Percentiles rank a stretch among this genome's conserved stretches.
Conservation (phyloP, 2,797 vertebrate species). For the Peromyscus nudipes region DNA sequence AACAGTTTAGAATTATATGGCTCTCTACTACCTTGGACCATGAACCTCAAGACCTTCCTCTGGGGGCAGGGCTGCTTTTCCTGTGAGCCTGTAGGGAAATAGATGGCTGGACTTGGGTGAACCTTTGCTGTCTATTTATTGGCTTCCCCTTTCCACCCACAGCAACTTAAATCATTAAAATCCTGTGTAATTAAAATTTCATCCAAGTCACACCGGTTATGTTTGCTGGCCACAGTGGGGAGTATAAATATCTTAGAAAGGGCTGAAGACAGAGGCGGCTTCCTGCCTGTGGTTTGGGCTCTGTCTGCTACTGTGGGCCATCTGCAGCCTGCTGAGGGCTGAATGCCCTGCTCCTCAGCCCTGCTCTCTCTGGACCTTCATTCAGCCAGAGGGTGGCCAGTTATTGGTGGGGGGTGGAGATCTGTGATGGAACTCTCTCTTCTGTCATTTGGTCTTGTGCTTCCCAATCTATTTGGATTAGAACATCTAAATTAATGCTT, state of each 20-base stretch:
- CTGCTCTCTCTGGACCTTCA: slow-evolving; percentile 64
- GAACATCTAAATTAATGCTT: slow-evolving; percentile 26
- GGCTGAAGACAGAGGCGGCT: slow-evolving; percentile 86
- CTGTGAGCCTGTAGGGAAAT: slow-evolving; percentile 71
- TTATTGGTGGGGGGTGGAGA: background rate
- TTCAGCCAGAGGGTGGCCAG: background rate
- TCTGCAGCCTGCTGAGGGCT: slow-evolving; percentile 47
- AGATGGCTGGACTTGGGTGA: slow-evolving; percentile 81
- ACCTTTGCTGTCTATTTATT: slow-evolving; percentile 82
- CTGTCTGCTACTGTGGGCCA: slow-evolving; percentile 54
- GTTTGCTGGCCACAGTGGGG: slow-evolving; percentile 87
- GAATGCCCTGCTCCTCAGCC: background rate
- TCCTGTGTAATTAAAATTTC: slow-evolving; percentile 89
- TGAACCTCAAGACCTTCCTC: slow-evolving; percentile 50
- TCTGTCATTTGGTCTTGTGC: background rate
- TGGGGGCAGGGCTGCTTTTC: slow-evolving; percentile 48
- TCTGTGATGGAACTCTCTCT: background rate
- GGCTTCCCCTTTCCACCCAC: slow-evolving; percentile 87
- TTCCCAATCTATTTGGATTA: slow-evolving; percentile 33
- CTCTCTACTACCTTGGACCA: slow-evolving; percentile 40
- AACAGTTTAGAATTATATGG: slow-evolving; percentile 65
- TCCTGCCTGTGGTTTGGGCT: slow-evolving; percentile 88
- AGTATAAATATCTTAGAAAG: slow-evolving; percentile 89
- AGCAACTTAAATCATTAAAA: slow-evolving; percentile 88
- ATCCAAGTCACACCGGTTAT: slow-evolving; percentile 86